Percentiles rank a stretch among this genome's conserved stretches.
Conservation (phyloP, 1,140 invertebrate species). For the Aphis craccivora region DNA sequence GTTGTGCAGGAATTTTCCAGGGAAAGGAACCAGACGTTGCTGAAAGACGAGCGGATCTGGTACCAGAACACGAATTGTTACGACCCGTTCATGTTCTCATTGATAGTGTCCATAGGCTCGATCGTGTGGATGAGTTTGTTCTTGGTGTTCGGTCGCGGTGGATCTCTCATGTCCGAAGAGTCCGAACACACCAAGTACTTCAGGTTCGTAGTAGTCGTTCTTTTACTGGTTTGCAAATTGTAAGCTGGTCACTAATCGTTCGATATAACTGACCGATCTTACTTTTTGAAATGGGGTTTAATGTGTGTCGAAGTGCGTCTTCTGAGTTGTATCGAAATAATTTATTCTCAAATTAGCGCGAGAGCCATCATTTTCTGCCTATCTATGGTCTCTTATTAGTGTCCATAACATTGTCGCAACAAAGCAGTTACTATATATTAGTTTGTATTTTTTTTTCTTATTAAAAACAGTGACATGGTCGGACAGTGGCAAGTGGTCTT, state of each 20-base stretch:
- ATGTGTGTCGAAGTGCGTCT: neutral
- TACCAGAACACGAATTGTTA: neutral
- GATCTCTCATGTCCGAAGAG: neutral
- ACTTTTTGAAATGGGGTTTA: neutral
- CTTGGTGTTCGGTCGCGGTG: slow-evolving; percentile 16
- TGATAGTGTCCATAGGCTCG: neutral
- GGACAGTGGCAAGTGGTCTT: neutral
- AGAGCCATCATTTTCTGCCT: neutral
- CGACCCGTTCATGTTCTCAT: neutral
- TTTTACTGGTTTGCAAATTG: neutral
- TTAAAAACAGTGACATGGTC: neutral
- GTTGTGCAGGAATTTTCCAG: neutral
- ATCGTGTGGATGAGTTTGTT: neutral
- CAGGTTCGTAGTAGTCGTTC: neutral
- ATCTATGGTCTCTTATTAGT: neutral
- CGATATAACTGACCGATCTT: no score
- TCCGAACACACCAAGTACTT: neutral
- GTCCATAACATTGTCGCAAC: neutral
- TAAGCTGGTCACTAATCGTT: neutral
- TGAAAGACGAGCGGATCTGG: neutral
- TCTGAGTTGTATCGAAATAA: neutral
- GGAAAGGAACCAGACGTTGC: neutral
- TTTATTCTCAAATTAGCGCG: neutral
- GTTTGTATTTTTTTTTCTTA: neutral
- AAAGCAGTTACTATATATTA: neutral